These are phyloP conservation scores for Corythaixoides concolor DNA, from an alignment of 2,113 vertebrate species.

Conservation along the genomic window DNA sequence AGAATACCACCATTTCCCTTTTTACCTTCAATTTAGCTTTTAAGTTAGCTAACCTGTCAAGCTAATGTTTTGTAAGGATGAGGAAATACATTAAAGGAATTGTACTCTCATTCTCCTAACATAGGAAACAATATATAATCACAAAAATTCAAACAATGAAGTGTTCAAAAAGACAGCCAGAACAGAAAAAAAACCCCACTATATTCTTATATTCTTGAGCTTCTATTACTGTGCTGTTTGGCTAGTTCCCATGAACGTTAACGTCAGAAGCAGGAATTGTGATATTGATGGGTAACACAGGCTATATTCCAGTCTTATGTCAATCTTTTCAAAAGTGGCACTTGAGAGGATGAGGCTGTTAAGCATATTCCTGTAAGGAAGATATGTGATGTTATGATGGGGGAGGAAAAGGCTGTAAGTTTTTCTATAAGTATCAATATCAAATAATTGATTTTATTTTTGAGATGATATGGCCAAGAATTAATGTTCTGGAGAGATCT, in stretches of 20 bases:
- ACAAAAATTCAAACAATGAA: background rate
- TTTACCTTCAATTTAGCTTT: background rate
- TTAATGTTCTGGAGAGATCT: background rate
- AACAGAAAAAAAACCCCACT: background rate
- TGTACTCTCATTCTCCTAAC: background rate
- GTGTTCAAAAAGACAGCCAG: background rate
- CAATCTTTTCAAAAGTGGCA: background rate
- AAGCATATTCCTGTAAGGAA: background rate
- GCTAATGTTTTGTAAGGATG: background rate
- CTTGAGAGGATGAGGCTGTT: background rate
- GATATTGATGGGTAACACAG: background rate
- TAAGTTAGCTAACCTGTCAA: background rate
- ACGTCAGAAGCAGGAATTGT: background rate
- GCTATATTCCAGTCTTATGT: background rate
- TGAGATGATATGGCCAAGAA: background rate
- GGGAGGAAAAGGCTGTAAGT: background rate
- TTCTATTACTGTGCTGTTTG: background rate
- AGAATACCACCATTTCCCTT: background rate
- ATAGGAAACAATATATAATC: background rate
- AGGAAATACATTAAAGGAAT: background rate
- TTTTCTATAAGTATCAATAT: background rate
- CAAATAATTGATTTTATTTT: background rate
- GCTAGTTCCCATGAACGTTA: background rate
- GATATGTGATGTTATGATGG: background rate
- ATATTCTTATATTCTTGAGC: background rate